These are phyloP conservation scores for Tretioscincus oriximinensis DNA, from an alignment of 2,113 vertebrate genomes.

Conservation along the genomic window DNA sequence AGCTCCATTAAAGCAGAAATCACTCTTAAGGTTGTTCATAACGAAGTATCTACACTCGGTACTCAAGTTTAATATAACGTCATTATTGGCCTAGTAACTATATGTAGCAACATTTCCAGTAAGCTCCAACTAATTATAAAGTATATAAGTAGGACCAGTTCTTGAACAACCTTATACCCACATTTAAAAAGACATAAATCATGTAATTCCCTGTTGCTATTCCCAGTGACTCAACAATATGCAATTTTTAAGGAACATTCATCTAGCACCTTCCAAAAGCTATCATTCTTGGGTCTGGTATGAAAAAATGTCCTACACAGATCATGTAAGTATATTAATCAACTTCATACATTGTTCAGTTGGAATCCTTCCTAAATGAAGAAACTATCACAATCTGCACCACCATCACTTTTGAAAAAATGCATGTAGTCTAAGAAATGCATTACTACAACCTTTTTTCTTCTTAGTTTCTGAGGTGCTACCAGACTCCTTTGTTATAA, in stretches of 20 bases:
- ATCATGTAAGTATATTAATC: background rate
- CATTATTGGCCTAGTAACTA: background rate
- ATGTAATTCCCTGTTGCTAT: background rate
- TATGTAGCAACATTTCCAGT: background rate
- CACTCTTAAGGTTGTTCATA: background rate
- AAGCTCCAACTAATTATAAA: conserved; percentile 10
- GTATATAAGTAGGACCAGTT: conserved; percentile 4
- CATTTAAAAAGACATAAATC: conserved; percentile 1
- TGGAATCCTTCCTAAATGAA: no score
- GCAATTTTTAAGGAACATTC: conserved; percentile 12
- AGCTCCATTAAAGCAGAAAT: background rate
- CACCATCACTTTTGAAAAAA: no score
- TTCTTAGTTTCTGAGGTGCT: no score
- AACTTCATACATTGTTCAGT: no score
- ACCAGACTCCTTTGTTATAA: no score
- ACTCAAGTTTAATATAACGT: background rate
- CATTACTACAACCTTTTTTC: no score
- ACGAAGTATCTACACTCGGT: background rate
- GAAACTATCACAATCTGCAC: no score
- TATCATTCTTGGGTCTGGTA: background rate
- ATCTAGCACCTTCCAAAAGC: conserved; percentile 7
- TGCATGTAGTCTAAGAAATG: no score
- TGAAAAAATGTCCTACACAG: background rate
- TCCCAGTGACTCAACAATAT: background rate
- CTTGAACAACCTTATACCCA: background rate